phyloP scores from a whole-genome alignment of 2,797 vertebrate genomes.

The Intellagama lesueurii region DNA sequence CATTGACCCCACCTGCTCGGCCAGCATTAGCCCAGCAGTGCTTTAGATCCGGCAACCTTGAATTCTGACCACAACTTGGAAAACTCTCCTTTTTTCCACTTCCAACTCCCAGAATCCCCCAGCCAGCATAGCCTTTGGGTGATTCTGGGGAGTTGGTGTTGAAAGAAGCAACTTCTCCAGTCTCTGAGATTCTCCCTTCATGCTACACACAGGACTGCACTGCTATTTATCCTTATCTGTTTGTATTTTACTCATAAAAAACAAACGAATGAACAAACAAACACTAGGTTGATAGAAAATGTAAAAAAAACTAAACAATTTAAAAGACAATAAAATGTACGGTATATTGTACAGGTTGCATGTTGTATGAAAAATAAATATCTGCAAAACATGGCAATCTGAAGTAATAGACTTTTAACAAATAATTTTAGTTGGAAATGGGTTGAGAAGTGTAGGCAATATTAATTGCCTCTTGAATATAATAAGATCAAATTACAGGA shows the following conservation, averaged over 20 bases:
- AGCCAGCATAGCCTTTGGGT: neutral
- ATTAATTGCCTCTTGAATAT: slow-evolving; percentile 33
- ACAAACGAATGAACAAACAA: neutral
- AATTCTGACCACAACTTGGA: too few species aligned
- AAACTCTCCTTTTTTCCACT: too few species aligned
- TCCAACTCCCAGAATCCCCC: neutral
- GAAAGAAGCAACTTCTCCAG: too few species aligned
- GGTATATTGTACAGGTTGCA: neutral
- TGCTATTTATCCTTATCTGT: neutral
- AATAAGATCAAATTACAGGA: slow-evolving; percentile 24
- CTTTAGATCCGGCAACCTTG: too few species aligned
- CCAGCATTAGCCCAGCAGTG: too few species aligned
- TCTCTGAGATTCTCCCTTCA: too few species aligned
- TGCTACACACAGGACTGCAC: too few species aligned
- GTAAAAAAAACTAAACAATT: neutral
- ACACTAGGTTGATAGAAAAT: neutral
- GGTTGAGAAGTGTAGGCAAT: slow-evolving; percentile 8
- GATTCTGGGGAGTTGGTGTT: neutral
- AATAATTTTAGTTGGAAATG: slow-evolving; percentile 16
- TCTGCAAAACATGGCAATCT: slow-evolving; percentile 12
- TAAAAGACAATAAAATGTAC: neutral
- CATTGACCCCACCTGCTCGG: too few species aligned
- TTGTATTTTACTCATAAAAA: neutral
- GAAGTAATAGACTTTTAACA: neutral
- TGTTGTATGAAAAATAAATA: neutral